Evolutionary conservation across 2,888 invertebrate species (phyloP).

Genomic region (Metacarcinus magister): DNA sequence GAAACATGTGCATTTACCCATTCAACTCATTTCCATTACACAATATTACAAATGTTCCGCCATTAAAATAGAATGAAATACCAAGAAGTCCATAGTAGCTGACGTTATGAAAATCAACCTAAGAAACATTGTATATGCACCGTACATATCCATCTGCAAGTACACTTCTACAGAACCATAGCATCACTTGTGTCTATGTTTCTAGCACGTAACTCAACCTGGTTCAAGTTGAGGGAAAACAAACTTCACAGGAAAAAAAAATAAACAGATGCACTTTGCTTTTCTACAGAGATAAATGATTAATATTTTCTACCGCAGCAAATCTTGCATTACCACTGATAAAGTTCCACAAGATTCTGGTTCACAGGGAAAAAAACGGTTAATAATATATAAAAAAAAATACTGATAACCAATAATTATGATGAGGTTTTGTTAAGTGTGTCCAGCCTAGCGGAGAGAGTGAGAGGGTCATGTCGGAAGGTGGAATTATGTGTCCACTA

Average conservation of each 20-base stretch:
- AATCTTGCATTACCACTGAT: slow-evolving; percentile 72
- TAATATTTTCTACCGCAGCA: slow-evolving; percentile 74
- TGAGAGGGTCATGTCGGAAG: slow-evolving; percentile 33
- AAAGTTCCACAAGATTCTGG: slow-evolving; percentile 31
- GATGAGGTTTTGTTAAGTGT: not conserved
- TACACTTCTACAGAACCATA: slow-evolving; percentile 80
- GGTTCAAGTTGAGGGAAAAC: slow-evolving; percentile 67
- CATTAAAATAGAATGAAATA: slow-evolving; percentile 65
- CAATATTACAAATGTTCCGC: slow-evolving; percentile 59
- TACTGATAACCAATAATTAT: not conserved
- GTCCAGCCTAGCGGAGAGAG: not conserved
- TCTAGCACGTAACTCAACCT: slow-evolving; percentile 77
- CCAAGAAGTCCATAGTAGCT: slow-evolving; percentile 70
- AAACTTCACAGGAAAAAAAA: slow-evolving; percentile 64
- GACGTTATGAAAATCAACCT: slow-evolving; percentile 74
- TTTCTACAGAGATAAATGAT: slow-evolving; percentile 68
- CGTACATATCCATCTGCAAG: slow-evolving; percentile 72
- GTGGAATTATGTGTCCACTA: not conserved
- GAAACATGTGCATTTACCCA: slow-evolving; percentile 76
- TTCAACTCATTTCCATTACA: slow-evolving; percentile 52
- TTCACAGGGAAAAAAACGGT: not conserved
- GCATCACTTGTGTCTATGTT: slow-evolving; percentile 80
- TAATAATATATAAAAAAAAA: not conserved
- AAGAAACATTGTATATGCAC: slow-evolving; percentile 72
- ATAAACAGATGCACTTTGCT: slow-evolving; percentile 70